Conservation (phyloP, 2,113 vertebrate species). For the Lynx canadensis region DNA sequence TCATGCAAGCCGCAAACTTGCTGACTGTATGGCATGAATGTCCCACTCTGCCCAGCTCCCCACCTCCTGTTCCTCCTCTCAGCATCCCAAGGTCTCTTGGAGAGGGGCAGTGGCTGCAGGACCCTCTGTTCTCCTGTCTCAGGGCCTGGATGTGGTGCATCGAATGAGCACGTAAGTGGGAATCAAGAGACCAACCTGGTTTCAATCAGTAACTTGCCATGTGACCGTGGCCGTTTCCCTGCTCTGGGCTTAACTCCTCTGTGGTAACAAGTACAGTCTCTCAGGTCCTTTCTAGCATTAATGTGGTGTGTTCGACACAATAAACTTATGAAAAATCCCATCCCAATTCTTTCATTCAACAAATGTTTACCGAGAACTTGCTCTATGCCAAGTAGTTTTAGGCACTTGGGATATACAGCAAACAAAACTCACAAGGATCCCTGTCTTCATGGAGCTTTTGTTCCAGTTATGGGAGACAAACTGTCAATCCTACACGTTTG, state of each 20-base stretch:
- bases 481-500: fast-evolving
- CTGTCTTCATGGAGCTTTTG: background rate
- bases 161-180: background rate
- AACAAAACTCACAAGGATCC: background rate
- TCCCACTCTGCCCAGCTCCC: background rate
- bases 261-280: background rate
- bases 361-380: background rate
- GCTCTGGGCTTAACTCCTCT: background rate
- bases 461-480: background rate
- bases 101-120: background rate
- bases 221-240: background rate
- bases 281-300: background rate
- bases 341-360: background rate
- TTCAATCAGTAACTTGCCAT: background rate
- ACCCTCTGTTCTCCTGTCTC: background rate
- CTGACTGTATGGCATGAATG: too few species aligned
- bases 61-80: background rate
- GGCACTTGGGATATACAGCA: background rate
- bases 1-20: background rate
- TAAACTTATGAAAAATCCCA: background rate
- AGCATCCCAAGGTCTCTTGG: background rate
- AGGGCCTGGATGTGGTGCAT: background rate
- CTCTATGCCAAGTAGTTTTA: background rate
- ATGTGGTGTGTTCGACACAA: background rate
- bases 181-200: background rate